Conservation (phyloP, 2,113 vertebrate species). For the Noctilio leporinus region DNA sequence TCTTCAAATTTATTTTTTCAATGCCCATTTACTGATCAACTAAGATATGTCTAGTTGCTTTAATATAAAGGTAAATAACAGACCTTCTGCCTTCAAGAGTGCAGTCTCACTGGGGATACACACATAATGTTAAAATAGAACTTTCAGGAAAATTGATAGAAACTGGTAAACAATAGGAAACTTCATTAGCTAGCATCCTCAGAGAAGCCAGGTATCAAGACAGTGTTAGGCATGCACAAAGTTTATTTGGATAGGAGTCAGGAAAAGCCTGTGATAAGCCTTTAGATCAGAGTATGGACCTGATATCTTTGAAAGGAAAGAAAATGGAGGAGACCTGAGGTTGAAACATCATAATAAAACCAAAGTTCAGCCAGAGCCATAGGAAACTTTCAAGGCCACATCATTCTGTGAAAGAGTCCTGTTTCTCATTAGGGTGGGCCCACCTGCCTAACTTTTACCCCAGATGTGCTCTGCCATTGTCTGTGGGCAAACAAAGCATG, state of each 20-base stretch:
- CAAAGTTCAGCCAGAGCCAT: neutral
- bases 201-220: neutral
- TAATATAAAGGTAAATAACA: neutral
- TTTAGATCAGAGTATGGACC: neutral
- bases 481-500: neutral
- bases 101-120: neutral
- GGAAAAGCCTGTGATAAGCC: neutral
- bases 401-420: neutral
- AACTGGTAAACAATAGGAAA: neutral
- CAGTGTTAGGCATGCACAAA: neutral
- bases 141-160: neutral
- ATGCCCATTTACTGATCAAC: constrained; percentile 26
- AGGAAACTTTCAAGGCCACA: neutral
- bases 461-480: neutral
- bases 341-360: neutral
- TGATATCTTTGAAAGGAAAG: neutral
- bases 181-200: neutral
- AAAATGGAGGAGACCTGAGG: neutral
- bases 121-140: neutral
- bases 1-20: constrained; percentile 36
- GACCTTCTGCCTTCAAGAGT: neutral
- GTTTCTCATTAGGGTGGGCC: neutral
- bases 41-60: neutral
- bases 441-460: neutral
- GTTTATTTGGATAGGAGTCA: neutral